Evolutionary conservation across 2,797 vertebrate genomes (phyloP).

Genomic region (Vipera latastei): DNA sequence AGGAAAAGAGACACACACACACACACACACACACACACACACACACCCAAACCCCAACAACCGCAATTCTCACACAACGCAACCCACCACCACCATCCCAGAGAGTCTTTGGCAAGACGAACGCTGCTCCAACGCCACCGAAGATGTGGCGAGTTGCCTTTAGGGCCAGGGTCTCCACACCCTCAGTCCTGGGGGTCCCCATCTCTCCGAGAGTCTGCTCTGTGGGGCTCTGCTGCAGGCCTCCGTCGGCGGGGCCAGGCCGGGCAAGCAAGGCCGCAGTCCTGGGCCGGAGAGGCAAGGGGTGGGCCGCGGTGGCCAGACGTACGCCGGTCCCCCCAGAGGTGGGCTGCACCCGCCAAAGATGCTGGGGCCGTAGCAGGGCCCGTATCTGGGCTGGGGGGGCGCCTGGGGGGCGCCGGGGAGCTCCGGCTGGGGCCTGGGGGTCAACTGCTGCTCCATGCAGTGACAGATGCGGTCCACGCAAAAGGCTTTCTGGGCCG

Average conservation of each 20-base stretch:
- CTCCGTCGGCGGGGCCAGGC: not conserved
- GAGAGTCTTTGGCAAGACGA: not conserved
- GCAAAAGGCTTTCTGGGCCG: conserved; percentile 13
- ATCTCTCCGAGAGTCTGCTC: not conserved
- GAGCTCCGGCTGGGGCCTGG: not conserved
- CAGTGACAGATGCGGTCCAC: conserved; percentile 21
- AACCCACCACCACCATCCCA: not conserved
- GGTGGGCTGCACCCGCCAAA: not conserved
- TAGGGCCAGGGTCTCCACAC: conserved; percentile 32
- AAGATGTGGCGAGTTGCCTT: not conserved
- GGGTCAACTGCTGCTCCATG: not conserved
- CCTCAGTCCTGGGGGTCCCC: not conserved
- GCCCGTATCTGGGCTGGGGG: not conserved
- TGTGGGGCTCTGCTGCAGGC: not conserved
- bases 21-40: too few relatives aligned
- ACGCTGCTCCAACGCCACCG: not conserved
- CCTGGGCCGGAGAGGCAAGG: not conserved
- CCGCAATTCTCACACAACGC: too few relatives aligned
- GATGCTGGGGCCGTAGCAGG: not conserved
- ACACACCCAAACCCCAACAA: too few relatives aligned
- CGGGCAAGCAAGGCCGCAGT: not conserved
- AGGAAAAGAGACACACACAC: not conserved
- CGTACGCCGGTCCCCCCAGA: not conserved
- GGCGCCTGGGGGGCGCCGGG: fast-evolving
- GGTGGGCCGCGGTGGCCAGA: not conserved